Evolutionary conservation across 2,888 invertebrate genomes (phyloP).

Genomic region (Yponomeuta sedellus): DNA sequence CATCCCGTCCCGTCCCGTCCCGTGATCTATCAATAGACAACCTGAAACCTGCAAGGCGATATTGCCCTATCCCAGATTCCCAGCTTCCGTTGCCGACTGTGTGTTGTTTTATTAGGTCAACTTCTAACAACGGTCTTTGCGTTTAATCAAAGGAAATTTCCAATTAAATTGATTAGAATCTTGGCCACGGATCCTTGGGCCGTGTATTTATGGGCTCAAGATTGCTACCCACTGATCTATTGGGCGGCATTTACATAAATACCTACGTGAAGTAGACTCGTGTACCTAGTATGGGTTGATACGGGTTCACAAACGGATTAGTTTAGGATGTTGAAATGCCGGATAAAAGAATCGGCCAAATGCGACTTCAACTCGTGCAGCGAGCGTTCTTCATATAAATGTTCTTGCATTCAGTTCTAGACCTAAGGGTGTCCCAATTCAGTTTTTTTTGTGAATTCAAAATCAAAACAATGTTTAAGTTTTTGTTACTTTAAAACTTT

Average conservation of each 20-base stretch:
- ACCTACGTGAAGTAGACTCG: not conserved
- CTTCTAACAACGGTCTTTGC: slow-evolving; percentile 75
- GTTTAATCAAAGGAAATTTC: slow-evolving; percentile 77
- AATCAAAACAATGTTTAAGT: not conserved
- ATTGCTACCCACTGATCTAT: slow-evolving; percentile 12
- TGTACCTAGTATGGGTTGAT: too few species aligned
- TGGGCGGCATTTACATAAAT: not conserved
- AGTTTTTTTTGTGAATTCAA: too few species aligned
- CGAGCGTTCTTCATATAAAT: too few species aligned
- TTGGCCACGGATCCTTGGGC: slow-evolving; percentile 27
- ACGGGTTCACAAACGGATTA: too few species aligned
- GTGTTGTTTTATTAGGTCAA: slow-evolving; percentile 71
- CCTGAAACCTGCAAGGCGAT: too few species aligned
- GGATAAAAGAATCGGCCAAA: too few species aligned
- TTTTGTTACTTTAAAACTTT: not conserved
- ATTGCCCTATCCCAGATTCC: not conserved
- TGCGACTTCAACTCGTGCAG: too few species aligned
- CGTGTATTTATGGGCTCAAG: slow-evolving; percentile 18
- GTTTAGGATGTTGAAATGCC: too few species aligned
- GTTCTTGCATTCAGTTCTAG: not conserved
- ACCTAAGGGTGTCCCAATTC: too few species aligned
- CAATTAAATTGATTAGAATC: slow-evolving; percentile 77
- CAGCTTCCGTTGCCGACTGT: slow-evolving; percentile 39
- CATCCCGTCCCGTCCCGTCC: too few species aligned
- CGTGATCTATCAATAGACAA: too few species aligned